These are phyloP conservation scores for Turritopsis rubra DNA, from an alignment of 30 jellyfish, hydroid and myxozoan species.

Conservation along the genomic window DNA sequence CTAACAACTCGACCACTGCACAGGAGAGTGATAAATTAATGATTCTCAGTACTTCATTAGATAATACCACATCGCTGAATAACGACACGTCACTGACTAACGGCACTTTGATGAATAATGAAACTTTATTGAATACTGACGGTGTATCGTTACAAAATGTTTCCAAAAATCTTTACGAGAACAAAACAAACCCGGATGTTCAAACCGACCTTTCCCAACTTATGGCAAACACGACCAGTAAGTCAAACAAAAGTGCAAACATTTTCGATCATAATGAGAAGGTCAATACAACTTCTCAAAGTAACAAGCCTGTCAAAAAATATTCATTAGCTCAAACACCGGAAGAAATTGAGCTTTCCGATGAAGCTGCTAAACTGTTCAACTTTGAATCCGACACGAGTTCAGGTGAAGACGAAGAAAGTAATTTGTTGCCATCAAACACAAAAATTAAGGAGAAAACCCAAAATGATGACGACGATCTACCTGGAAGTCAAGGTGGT, in stretches of 20 bases:
- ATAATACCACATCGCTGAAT: background rate
- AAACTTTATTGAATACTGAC: background rate
- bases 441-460: conserved; percentile 31
- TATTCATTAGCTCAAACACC: conserved; percentile 18
- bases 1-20: background rate
- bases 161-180: background rate
- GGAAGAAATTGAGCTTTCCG: conserved; percentile 8
- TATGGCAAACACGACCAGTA: background rate
- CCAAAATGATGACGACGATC: conserved; percentile 61
- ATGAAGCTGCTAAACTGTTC: conserved; percentile 14
- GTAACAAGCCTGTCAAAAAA: conserved; percentile 36
- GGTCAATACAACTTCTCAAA: background rate
- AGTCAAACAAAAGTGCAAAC: background rate
- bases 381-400: conserved; percentile 12
- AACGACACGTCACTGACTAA: background rate
- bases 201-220: background rate
- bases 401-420: conserved; percentile 20
- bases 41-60: background rate
- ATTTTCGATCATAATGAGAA: background rate
- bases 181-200: background rate
- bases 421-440: background rate
- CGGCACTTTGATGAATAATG: background rate
- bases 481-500: conserved; percentile 92
- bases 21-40: background rate
- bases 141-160: background rate